Evolutionary conservation across 2,797 vertebrate species (phyloP), one percentile per base, ranked within the genome.

Genomic region (Toxotes lorentzi): DNA sequence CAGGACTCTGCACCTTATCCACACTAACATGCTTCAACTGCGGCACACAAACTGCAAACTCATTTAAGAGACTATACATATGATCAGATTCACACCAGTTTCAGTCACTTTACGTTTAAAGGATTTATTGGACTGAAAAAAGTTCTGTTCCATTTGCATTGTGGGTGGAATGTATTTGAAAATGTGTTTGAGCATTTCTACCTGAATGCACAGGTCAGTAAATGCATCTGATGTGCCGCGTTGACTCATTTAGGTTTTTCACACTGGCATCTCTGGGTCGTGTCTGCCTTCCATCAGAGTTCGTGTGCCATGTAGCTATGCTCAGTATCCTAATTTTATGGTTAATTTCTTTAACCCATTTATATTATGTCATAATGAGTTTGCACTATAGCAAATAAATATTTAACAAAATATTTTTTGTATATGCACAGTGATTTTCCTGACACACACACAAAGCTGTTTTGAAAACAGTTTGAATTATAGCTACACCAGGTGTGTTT

Each of bases 301-400:
- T 23, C 11, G 24, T 70, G 80, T 86, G 74, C 78, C 76, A 21
- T 77, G 17, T 40, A 30, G 32, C 73, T 16, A 38, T 38, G 53
- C 50, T 69, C 32, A 61, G 6, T 30, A 48, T 50, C 21, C 16
- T 11, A 40, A 34, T 35, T 58, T 47, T 68, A 54, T 71, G 30
- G 16, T 50, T 58, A 7, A 66, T 58, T 73, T 41, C 58, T 70
- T 81, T 57, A 72, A 24, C 7, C 7, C 32, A 71, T 70, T 30
- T 81, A 74, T 86, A 85, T 84, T 85, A 80, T 86, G 40, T 81
- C 50, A 69, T 70, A 81, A 35, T 53, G 38, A 11, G 23, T 70
- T 78, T 82, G 21, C 23, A 83, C 2, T 76, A 16, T 12, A 24
- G 43, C 17, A 85, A 82, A 86, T 88, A 84, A 82, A 87, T 78